Conservation (phyloP, 1,140 invertebrate genomes). For the Papilio glaucus region DNA sequence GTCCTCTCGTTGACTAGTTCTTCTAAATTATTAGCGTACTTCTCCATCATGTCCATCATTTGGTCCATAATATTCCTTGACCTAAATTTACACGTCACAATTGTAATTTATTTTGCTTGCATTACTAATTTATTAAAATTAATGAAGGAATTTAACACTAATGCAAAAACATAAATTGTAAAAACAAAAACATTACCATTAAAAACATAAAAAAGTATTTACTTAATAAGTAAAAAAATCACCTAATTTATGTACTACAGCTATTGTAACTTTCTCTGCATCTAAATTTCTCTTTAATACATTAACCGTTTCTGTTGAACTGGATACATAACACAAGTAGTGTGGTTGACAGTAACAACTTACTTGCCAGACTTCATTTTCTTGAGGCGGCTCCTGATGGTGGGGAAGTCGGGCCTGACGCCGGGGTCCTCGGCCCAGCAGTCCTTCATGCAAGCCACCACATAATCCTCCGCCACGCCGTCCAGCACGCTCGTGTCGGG, state of each 20-base stretch:
- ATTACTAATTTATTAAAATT: background rate
- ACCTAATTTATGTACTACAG: too few relatives aligned
- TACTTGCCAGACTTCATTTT: slow-evolving; percentile 94
- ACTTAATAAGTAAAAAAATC: too few relatives aligned
- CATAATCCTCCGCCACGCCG: slow-evolving; percentile 88
- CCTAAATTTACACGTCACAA: slow-evolving; percentile 69
- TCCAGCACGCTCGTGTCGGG: slow-evolving; percentile 89
- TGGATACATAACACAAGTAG: too few relatives aligned
- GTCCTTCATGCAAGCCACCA: slow-evolving; percentile 90
- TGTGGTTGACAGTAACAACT: slow-evolving; percentile 59
- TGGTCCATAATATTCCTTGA: slow-evolving; percentile 97
- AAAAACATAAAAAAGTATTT: too few relatives aligned
- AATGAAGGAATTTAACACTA: too few relatives aligned
- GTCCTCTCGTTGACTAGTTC: slow-evolving; percentile 96
- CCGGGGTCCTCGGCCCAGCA: slow-evolving; percentile 95
- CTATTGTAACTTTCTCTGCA: too few relatives aligned
- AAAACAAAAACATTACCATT: too few relatives aligned
- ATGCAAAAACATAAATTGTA: too few relatives aligned
- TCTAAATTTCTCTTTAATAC: too few relatives aligned
- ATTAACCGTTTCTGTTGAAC: too few relatives aligned
- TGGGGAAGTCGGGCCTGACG: slow-evolving; percentile 91
- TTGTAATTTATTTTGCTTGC: background rate
- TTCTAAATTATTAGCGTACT: slow-evolving; percentile 97
- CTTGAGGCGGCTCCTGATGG: slow-evolving; percentile 90
- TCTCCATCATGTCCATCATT: slow-evolving; percentile 98